Percentiles rank a stretch among this genome's conserved stretches.
Evolutionary conservation across 2,888 invertebrate species (phyloP).

Genomic region (Drymonia ruficornis): DNA sequence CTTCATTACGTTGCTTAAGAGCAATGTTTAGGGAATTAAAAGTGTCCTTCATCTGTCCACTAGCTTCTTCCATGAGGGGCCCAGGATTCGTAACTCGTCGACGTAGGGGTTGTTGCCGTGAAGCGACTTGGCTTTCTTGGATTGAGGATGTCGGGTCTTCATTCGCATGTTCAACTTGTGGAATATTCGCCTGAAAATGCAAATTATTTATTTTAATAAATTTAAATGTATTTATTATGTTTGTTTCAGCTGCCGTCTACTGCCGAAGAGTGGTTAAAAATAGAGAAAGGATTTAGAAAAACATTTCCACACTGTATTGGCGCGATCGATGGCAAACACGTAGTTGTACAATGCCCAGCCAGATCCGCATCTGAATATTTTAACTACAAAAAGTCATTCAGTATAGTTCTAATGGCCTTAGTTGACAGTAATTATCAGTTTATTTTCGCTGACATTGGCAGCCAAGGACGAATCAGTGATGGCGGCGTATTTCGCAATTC

Average conservation of each 20-base stretch:
- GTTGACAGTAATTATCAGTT: slow-evolving; percentile 43
- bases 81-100: no score
- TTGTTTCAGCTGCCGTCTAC: slow-evolving; percentile 23
- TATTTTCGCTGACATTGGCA: slow-evolving; percentile 26
- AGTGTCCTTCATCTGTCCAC: no score
- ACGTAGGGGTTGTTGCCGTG: no score
- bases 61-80: no score
- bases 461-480: slow-evolving; percentile 19
- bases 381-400: slow-evolving; percentile 36
- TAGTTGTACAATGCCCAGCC: slow-evolving; percentile 32
- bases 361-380: slow-evolving; percentile 25
- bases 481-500: background rate
- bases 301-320: slow-evolving; percentile 27
- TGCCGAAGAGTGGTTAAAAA: slow-evolving; percentile 19
- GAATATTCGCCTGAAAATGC: no score
- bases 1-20: no score
- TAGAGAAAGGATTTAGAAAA: slow-evolving; percentile 19
- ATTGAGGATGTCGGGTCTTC: no score
- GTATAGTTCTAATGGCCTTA: slow-evolving; percentile 38
- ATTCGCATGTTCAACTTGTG: no score
- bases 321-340: slow-evolving; percentile 41
- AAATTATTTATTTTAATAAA: slow-evolving; percentile 9
- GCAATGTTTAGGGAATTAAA: no score
- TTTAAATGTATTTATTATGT: no score
- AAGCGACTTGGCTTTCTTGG: no score